Base-by-base conservation (phyloP, 2,888 invertebrate species). In the Acanthosepion esculentum region DNA sequence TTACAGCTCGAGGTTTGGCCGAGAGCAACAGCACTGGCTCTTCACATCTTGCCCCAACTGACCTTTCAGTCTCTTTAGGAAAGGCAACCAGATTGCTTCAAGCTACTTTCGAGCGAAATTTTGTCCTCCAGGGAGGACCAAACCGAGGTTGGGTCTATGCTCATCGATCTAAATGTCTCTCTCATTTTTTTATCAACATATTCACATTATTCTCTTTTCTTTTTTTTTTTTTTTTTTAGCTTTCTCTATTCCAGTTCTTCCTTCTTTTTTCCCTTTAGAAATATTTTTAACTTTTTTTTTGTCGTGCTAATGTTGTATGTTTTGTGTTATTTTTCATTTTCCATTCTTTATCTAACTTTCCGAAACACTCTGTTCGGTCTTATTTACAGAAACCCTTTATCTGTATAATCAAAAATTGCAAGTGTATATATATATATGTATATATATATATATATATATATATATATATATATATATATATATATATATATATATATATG, bases 1-100 rank as follows among this genome's bases (percentile, higher is more conserved):
- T n/a, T 78, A n/a, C 78, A 78, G n/a, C 78, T 78, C 78, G 78
- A n/a, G n/a, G 78, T 78, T 78, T 78, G n/a, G 78, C 78, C 78
- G 33, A 33, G 78, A 78, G 78, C 78, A 78, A 78, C 78, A n/a
- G n/a, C 78, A 78, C 78, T 78, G 78, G 78, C 78, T 78, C n/a
- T 78, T 78, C 78, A n/a, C 78, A n/a, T 78, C 78, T 78, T 78
- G 78, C 78, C 78, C 78, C 78, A 78, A 78, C 78, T 78, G 78
- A 78, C 78, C 78, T 78, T 78, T 78, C 78, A 78, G 78, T 78
- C 78, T 78, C 78, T 78, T 78, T 78, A 78, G 78, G 78, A 78
- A 78, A 78, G 15, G 78, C n/a, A 78, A 78, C 78, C 78, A 78
- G 78, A 78, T 78, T 78, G 78, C 78, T 78, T 78, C n/a, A 78